Evolutionary conservation across 2,797 vertebrate genomes (phyloP).

Genomic region (Sorex maritimensis): DNA sequence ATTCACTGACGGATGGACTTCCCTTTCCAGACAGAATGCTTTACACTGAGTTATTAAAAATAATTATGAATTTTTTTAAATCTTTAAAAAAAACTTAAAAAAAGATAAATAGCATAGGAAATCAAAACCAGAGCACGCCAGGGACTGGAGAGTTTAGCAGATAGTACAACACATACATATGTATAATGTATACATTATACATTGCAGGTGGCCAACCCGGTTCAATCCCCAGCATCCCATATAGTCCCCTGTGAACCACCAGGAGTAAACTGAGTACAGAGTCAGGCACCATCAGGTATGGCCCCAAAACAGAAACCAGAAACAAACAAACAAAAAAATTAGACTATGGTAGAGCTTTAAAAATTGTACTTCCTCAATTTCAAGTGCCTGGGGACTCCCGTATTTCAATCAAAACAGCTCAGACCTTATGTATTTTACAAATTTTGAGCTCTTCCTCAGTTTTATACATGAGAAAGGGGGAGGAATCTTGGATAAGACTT

Average conservation of each 20-base stretch:
- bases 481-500: conserved; percentile 65
- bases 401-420: conserved; percentile 20
- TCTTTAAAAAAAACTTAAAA: conserved; percentile 10
- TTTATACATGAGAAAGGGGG: conserved; percentile 17
- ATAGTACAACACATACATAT: too few species aligned
- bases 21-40: conserved; percentile 47
- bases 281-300: too few species aligned
- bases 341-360: conserved; percentile 42
- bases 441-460: conserved; percentile 39
- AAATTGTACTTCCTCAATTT: conserved; percentile 56
- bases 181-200: too few species aligned
- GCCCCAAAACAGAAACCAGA: too few species aligned
- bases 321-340: too few species aligned
- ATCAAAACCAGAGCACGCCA: background rate
- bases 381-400: background rate
- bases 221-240: too few species aligned
- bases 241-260: too few species aligned
- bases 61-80: too few species aligned
- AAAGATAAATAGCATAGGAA: conserved; percentile 67
- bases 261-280: too few species aligned
- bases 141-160: too few species aligned
- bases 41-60: conserved; percentile 38
- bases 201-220: too few species aligned
- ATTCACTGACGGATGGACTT: conserved; percentile 15
- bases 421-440: conserved; percentile 30